Conservation (phyloP, 2,797 vertebrate genomes). For the Cottoperca gobio region DNA sequence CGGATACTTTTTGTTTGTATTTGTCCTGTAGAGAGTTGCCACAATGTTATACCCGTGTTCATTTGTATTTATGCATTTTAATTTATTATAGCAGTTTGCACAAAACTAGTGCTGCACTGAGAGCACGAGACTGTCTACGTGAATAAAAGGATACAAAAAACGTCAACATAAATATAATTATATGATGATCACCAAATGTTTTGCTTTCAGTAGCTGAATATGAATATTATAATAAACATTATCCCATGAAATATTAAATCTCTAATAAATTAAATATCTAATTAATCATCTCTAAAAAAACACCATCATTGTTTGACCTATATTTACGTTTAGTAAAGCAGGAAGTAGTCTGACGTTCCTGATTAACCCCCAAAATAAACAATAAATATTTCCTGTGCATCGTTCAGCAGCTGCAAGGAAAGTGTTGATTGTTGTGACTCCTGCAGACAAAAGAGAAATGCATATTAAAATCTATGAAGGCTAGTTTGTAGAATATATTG, state of each 20-base stretch:
- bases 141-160: not conserved
- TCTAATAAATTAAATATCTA: not conserved
- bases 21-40: not conserved
- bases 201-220: not conserved
- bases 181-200: not conserved
- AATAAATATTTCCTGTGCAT: not conserved
- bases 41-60: not conserved
- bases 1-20: not conserved
- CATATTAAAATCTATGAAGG: constrained; percentile 26
- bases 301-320: not conserved
- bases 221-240: not conserved
- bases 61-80: not conserved
- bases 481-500: constrained; percentile 5
- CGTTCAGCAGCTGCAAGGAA: not conserved
- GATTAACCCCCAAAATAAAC: not conserved
- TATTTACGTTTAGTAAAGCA: not conserved
- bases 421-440: constrained; percentile 5
- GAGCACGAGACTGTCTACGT: not conserved
- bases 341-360: not conserved
- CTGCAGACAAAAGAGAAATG: constrained; percentile 50
- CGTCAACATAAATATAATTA: not conserved
- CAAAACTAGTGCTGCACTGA: not conserved
- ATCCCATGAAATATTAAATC: not conserved
- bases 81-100: not conserved
- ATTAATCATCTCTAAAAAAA: not conserved